Evolutionary conservation across 2,113 vertebrate species (phyloP), one percentile per base, ranked within the genome.

Genomic region (Gymnogyps californianus): DNA sequence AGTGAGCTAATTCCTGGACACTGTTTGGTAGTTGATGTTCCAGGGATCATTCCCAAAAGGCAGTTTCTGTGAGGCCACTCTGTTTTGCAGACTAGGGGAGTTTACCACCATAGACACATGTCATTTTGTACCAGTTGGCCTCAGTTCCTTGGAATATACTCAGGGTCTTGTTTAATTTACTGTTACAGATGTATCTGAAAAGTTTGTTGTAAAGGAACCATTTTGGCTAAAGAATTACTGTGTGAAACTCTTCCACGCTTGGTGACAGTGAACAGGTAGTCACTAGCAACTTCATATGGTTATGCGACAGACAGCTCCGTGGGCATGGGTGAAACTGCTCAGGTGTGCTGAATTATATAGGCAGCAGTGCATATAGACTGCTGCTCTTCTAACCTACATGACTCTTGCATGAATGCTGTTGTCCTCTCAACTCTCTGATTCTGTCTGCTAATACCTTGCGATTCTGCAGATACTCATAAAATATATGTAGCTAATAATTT

Each of bases 1-100:
- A 91, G 83, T 96, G 96, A 97, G 91, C 87, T 97, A 96, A 96
- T 97, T 96, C 83, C 94, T 96, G 96, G 96, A 96, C 26, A 24
- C 20, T 44, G 42, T 89, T 89, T 55, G 51, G 69, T 90, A 92
- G 69, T 87, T 20, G 2, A 59, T 82, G 89, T 96, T 97, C 94
- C 91, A 97, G 65, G 38, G 83, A 64, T 82, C 51, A 36, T 96
- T 96, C 91, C 93, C 96, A 87, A 31, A 87, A 67, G 96, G 31
- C 87, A 3, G 2, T 94, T 95, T 91, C 55, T 96, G 55, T 78
- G 87, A 87, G 94, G 91, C 93, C 72, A 75, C 89, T 94, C 70
- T 87, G 67, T 93, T 96, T 92, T 74, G 83, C 80, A 81, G 80
- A 55, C 57, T 78, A 78, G 44, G 38, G 51, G 55, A 92, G 46